Percentiles rank a stretch among this genome's conserved stretches.
These are phyloP conservation scores for Liopterus haemorrhoidalis DNA, from an alignment of 2,888 invertebrate species.

Conservation along the genomic window DNA sequence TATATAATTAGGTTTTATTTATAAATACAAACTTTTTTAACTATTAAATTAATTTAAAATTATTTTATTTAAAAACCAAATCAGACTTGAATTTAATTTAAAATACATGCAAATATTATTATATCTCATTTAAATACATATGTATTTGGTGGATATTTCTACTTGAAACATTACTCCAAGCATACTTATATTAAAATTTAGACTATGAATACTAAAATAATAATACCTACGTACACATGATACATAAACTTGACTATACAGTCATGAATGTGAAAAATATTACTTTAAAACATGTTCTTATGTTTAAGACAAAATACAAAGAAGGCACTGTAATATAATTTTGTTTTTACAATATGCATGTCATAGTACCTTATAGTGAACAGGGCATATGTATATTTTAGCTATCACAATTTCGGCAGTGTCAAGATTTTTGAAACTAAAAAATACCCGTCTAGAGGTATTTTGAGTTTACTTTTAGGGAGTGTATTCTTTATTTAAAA, in stretches of 20 bases:
- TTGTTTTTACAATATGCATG: constrained; percentile 17
- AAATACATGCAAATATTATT: constrained; percentile 21
- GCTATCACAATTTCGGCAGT: background rate
- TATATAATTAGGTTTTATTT: too few relatives aligned
- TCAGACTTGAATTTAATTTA: constrained; percentile 23
- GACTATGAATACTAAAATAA: constrained; percentile 19
- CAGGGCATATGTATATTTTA: background rate
- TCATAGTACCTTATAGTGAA: background rate
- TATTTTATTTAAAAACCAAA: constrained; percentile 20
- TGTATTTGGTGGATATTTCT: constrained; percentile 23
- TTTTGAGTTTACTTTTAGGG: background rate
- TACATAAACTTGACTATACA: constrained; percentile 33
- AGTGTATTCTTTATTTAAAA: too few relatives aligned
- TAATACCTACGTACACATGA: constrained; percentile 23
- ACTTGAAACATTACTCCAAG: constrained; percentile 7
- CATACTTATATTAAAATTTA: constrained; percentile 19
- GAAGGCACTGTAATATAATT: constrained; percentile 24
- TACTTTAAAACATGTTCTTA: constrained; percentile 25
- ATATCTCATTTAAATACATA: constrained; percentile 7
- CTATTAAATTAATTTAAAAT: constrained; percentile 22
- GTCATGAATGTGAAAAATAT: constrained; percentile 42
- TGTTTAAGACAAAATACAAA: constrained; percentile 22
- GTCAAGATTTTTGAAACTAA: background rate
- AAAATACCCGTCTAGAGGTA: too few relatives aligned
- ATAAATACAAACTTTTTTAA: constrained; percentile 23